Evolutionary conservation across 2,888 invertebrate genomes (phyloP), one percentile per base, ranked within the genome.

Genomic region (Steinernema hermaphroditum): DNA sequence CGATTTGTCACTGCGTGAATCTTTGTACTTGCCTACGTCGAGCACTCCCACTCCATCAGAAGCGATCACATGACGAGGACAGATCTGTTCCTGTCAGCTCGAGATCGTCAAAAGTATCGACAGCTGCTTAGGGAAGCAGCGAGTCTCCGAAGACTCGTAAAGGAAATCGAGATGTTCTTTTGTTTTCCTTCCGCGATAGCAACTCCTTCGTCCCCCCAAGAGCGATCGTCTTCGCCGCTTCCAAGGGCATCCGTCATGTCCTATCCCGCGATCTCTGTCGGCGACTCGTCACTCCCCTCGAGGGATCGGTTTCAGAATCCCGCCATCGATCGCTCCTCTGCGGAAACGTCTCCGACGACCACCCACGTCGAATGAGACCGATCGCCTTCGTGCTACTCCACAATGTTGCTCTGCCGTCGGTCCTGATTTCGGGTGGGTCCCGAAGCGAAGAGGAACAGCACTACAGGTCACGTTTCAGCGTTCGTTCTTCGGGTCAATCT

Each of bases 341-440:
- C 27, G 6, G 54, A 24, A 54, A 12, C 27, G 54, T 27, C n/a
- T 54, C 54, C 54, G 6, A 2, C 54, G 54, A 54, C 54, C 54
- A 54, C 54, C 22, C 54, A 54, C 54, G 54, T 54, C 54, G 54
- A 54, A 54, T 54, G 54, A 54, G 54, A 54, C 54, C 54, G 22
- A 24, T 54, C 54, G 54, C 27, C 27, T 54, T 54, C 54, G 54
- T 54, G 24, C 27, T 54, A 8, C 54, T 54, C 19, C 54, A 54
- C 54, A 54, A 54, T 54, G 54, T 54, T 24, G 54, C 19, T 54
- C 27, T 54, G 54, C 54, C 54, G 54, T 54, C 19, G 19, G 54
- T 54, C 19, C 27, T 54, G 54, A 54, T 54, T 27, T 54, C 54
- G 54, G 54, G 54, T 54, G 16, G 19, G 54, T 2, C 9, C 9